Evolutionary conservation across 1,140 invertebrate genomes (phyloP), one percentile per base, ranked within the genome.

Genomic region (Drosophila murphyi): DNA sequence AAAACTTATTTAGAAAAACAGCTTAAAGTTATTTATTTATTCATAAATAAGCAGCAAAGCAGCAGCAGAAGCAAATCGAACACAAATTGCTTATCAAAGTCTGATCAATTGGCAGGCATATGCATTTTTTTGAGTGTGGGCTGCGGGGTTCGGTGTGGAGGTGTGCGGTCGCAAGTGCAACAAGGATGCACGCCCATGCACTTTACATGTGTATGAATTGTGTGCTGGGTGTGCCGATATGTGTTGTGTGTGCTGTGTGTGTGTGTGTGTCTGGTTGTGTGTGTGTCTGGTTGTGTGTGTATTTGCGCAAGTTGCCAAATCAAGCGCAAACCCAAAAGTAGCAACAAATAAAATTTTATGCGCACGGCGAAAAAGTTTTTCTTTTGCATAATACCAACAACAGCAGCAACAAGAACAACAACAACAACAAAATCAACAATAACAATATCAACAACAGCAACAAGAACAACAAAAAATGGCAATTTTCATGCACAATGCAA

Each of bases 341-440:
- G 85, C 85, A 89, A 89, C 85, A 89, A 89, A 88, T 88, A 88
- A 88, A 89, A 89, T 88, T 89, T 89, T 88, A 88, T 88, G 85
- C 85, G 72, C 83, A 79, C 72, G 72, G 80, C 74, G 72, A 80
- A 88, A 78, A 89, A 89, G 80, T 88, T 88, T 78, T 89, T 61
- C 74, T 78, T 88, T 88, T 80, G 83, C 83, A 88, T 88, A 88
- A 88, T 78, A 79, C 57, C 63, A 65, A 56, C 67, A 76, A 80
- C 60, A 78, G 57, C 57, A 78, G 50, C 69, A 69, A 48, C 32
- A 64, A 65, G 50, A 56, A 51, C 52, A 71, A 45, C 51, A 60
- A 34, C 57, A 56, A 60, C 50, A 39, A 45, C 51, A 60, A 34
- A 51, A 56, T 54, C 50, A 39, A 20, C 20, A 20, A 20, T 20